These are phyloP conservation scores for Zootoca vivipara DNA, from an alignment of 2,113 vertebrate species.

Conservation along the genomic window DNA sequence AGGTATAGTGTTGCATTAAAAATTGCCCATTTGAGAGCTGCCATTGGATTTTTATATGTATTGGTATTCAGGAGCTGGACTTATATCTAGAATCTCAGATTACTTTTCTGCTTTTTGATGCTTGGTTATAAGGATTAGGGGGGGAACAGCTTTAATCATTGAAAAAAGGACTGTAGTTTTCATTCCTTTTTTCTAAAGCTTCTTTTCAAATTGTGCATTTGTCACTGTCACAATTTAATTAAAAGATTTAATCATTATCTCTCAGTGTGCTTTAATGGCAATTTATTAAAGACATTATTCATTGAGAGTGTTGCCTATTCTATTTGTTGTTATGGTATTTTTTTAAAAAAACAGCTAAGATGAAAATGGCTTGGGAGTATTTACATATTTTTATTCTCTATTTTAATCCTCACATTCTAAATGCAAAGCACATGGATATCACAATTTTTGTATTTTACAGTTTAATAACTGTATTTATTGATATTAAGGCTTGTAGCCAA, in stretches of 20 bases:
- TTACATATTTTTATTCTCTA: not conserved
- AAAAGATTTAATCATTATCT: not conserved
- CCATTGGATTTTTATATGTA: not conserved
- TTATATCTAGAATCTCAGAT: not conserved
- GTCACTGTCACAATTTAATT: not conserved
- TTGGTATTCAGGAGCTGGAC: not conserved
- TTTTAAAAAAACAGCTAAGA: not conserved
- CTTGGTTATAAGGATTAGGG: not conserved
- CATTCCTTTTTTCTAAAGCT: not conserved
- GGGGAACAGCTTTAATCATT: not conserved
- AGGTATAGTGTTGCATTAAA: not conserved
- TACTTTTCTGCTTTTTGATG: not conserved
- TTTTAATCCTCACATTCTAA: not conserved
- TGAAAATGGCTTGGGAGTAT: not conserved
- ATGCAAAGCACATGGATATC: not conserved
- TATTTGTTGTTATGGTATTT: not conserved
- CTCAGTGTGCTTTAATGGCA: not conserved
- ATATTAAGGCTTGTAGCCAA: not conserved
- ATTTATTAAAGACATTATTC: not conserved
- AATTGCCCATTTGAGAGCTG: not conserved
- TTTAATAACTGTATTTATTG: not conserved
- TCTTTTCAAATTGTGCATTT: conserved; percentile 1
- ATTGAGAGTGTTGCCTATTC: not conserved
- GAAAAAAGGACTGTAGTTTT: not conserved
- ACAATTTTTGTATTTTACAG: not conserved